phyloP scores from a whole-genome alignment of 1,140 invertebrate genomes.

The Cotesia glomerata region DNA sequence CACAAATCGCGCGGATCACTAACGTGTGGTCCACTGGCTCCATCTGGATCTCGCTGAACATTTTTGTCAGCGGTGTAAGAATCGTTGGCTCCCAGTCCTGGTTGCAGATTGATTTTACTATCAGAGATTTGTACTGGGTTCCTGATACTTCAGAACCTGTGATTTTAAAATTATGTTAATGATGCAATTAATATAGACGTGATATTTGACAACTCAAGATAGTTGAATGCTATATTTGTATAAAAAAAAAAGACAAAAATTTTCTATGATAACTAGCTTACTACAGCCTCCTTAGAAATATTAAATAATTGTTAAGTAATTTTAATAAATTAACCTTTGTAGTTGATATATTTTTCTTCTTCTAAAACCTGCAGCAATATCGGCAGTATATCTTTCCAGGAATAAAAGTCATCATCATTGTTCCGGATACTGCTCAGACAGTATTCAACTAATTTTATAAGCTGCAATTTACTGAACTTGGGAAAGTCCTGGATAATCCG shows the following conservation, averaged over 20 bases:
- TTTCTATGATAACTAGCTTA: no score
- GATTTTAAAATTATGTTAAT: no score
- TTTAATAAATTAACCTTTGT: slow-evolving; percentile 40
- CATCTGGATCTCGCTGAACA: slow-evolving; percentile 61
- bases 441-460: slow-evolving; percentile 52
- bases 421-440: slow-evolving; percentile 48
- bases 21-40: slow-evolving; percentile 51
- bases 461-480: slow-evolving; percentile 38
- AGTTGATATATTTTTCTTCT: slow-evolving; percentile 55
- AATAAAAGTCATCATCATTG: slow-evolving; percentile 49
- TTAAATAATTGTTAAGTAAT: no score
- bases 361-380: slow-evolving; percentile 57
- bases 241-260: no score
- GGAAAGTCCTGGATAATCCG: slow-evolving; percentile 50
- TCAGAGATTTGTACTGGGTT: slow-evolving; percentile 57
- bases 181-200: no score
- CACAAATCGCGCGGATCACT: slow-evolving; percentile 56
- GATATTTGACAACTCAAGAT: no score
- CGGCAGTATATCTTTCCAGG: slow-evolving; percentile 64
- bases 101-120: slow-evolving; percentile 57
- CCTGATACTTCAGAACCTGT: slow-evolving; percentile 49
- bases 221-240: no score
- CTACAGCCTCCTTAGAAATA: no score
- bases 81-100: slow-evolving; percentile 51
- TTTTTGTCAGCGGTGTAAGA: slow-evolving; percentile 58